Conservation (phyloP, 2,797 vertebrate genomes). For the Eurystomus glaucurus region DNA sequence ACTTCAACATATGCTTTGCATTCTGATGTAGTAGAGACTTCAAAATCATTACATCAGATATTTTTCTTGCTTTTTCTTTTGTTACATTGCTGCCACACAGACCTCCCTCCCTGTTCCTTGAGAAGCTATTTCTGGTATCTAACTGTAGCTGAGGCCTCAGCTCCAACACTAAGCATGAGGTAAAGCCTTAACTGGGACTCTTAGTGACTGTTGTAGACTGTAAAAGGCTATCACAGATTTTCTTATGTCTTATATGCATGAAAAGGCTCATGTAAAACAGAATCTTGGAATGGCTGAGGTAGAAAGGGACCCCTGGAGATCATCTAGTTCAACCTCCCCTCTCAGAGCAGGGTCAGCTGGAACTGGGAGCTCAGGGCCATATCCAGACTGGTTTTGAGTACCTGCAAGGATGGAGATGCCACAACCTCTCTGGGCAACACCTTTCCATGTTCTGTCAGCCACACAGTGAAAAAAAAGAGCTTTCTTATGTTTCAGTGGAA, state of each 20-base stretch:
- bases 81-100: background rate
- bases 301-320: background rate
- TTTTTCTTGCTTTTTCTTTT: background rate
- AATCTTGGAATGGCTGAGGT: background rate
- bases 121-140: background rate
- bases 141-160: background rate
- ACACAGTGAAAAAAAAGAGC: background rate
- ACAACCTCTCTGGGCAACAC: background rate
- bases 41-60: conserved; percentile 37
- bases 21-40: conserved; percentile 42
- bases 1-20: conserved; percentile 66
- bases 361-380: background rate
- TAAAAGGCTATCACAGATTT: background rate
- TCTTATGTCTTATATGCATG: background rate
- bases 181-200: background rate
- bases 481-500: background rate
- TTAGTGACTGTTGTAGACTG: background rate
- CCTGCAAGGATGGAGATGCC: background rate
- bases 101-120: background rate
- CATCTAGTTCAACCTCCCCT: fast-evolving
- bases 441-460: background rate
- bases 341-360: background rate
- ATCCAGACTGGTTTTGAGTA: background rate
- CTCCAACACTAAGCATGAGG: background rate
- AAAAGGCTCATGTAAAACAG: background rate